phyloP scores from a whole-genome alignment of 2,113 vertebrate species.

The Alces alces region DNA sequence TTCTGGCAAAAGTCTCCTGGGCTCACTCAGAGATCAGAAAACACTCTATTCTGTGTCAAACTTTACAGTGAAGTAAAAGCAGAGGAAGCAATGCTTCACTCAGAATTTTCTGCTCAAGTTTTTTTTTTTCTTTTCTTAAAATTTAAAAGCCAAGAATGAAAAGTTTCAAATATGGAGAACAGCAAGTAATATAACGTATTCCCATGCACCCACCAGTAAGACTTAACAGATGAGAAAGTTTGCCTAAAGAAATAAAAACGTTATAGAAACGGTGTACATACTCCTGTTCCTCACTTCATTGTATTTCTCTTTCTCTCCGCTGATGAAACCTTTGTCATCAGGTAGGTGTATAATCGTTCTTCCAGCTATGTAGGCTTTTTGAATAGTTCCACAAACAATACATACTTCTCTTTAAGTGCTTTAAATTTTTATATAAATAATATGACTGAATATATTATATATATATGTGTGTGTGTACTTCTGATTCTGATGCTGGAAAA shows the following conservation, averaged over 20 bases:
- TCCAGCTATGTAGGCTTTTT: not conserved
- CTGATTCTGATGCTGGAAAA: not conserved
- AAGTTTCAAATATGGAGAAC: not conserved
- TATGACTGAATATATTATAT: not conserved
- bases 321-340: no score
- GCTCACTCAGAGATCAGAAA: not conserved
- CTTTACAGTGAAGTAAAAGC: not conserved
- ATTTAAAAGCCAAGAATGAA: not conserved
- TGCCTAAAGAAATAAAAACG: not conserved
- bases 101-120: not conserved
- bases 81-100: not conserved
- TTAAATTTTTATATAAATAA: not conserved
- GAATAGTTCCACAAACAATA: not conserved
- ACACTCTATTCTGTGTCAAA: not conserved
- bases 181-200: not conserved
- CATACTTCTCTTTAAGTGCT: not conserved
- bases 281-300: rapidly evolving
- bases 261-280: rapidly evolving
- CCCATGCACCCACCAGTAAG: not conserved
- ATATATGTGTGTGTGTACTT: no score
- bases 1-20: not conserved
- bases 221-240: not conserved
- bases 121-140: not conserved
- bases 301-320: no score
- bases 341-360: not conserved